Percentiles rank a stretch among this genome's conserved stretches.
Conservation (phyloP, 1,140 invertebrate genomes). For the Lamellibrachia luymesi region DNA sequence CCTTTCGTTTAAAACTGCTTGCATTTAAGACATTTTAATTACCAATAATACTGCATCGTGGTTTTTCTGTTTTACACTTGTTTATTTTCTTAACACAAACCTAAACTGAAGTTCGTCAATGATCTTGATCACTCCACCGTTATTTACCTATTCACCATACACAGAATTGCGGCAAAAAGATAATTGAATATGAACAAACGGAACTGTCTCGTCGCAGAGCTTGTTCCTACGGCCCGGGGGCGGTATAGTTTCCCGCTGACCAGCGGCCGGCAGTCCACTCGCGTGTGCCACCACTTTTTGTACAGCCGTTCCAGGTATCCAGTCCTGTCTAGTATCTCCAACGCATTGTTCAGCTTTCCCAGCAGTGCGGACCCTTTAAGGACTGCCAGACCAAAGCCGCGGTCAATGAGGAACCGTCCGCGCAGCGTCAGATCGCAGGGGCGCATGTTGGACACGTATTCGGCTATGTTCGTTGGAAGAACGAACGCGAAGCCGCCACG, state of each 20-base stretch:
- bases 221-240: neutral
- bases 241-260: constrained; percentile 18
- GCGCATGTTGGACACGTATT: constrained; percentile 15
- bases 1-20: neutral
- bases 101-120: neutral
- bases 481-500: constrained; percentile 17
- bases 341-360: constrained; percentile 9
- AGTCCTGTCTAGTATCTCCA: constrained; percentile 6
- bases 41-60: neutral
- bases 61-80: neutral
- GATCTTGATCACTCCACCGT: neutral
- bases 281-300: constrained; percentile 16
- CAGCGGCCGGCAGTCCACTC: constrained; percentile 23
- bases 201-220: neutral
- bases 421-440: constrained; percentile 17
- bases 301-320: constrained; percentile 20
- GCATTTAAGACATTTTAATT: neutral
- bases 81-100: neutral
- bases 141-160: neutral
- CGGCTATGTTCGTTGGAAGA: constrained; percentile 17
- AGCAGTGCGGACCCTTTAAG: constrained; percentile 13
- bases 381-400: constrained; percentile 9
- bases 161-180: neutral
- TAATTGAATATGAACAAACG: neutral
- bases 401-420: constrained; percentile 17